phyloP scores from a whole-genome alignment of 2,113 vertebrate genomes.

The Telmatochromis sp. region DNA sequence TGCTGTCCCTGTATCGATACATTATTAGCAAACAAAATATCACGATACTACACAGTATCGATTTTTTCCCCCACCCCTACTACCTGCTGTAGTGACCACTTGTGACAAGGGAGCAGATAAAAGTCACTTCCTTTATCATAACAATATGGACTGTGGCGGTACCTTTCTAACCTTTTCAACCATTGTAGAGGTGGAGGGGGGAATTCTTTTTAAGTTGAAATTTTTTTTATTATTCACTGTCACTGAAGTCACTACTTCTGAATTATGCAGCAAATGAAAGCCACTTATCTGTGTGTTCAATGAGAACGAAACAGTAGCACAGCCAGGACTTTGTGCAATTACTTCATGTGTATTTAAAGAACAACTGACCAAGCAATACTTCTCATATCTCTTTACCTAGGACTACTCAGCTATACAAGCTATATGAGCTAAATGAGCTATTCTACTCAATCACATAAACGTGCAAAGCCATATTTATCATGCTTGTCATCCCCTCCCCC shows the following conservation, averaged over 20 bases:
- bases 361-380: not conserved
- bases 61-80: no score
- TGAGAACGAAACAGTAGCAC: not conserved
- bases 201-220: not conserved
- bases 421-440: not conserved
- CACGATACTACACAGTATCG: no score
- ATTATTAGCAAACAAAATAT: no score
- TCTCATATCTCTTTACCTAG: not conserved
- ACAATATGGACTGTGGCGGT: not conserved
- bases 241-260: not conserved
- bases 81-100: not conserved
- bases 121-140: not conserved
- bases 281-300: not conserved
- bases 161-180: not conserved
- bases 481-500: no score
- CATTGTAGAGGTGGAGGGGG: not conserved
- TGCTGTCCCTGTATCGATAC: fast-evolving
- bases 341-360: not conserved
- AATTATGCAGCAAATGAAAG: not conserved
- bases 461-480: not conserved
- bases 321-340: not conserved
- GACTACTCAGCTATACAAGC: not conserved
- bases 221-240: not conserved
- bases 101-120: not conserved
- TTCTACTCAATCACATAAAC: not conserved